Evolutionary conservation across 2,888 invertebrate genomes (phyloP).

Genomic region (Sepiola atlantica): DNA sequence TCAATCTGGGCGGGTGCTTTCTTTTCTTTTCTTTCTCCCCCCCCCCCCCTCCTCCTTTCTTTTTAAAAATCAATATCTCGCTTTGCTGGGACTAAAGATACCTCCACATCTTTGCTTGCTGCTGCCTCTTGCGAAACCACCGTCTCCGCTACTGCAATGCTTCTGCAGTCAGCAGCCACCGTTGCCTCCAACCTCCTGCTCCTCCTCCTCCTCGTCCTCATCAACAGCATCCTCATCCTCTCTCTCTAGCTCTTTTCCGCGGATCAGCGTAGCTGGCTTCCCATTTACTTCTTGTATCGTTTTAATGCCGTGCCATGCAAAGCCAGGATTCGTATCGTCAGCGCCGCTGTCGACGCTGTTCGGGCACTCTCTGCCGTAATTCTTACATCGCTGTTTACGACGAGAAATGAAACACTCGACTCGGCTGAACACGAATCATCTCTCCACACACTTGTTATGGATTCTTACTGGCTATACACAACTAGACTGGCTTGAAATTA

Average conservation of each 20-base stretch:
- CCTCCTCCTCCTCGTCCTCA: too few relatives aligned
- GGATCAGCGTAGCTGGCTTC: neutral
- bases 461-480: neutral
- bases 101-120: neutral
- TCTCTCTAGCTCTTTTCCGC: neutral
- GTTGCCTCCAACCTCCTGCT: neutral
- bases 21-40: too few relatives aligned
- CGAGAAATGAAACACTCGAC: neutral
- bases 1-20: slow-evolving; percentile 15
- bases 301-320: neutral
- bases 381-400: neutral
- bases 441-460: neutral
- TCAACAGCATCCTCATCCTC: neutral
- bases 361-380: neutral
- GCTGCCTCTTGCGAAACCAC: neutral
- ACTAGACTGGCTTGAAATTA: neutral
- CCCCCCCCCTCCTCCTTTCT: too few relatives aligned
- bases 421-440: neutral
- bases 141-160: neutral
- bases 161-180: neutral
- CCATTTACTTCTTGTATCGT: neutral
- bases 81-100: neutral
- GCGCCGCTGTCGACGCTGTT: neutral
- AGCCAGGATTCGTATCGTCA: neutral
- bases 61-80: neutral